Evolutionary conservation across 2,113 vertebrate species (phyloP), one percentile per base, ranked within the genome.

Genomic region (Macroglossus sobrinus): DNA sequence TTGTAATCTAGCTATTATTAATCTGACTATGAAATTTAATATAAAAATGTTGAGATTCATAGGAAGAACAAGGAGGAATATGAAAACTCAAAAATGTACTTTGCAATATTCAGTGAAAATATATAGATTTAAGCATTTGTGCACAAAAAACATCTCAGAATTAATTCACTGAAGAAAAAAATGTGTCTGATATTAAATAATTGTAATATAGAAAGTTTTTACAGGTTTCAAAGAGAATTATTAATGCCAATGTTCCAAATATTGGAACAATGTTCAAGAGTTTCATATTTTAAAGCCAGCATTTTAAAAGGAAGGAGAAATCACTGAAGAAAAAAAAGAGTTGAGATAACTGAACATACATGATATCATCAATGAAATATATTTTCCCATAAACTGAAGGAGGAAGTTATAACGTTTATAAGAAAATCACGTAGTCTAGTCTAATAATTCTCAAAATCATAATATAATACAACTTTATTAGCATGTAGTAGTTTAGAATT

Each of bases 11-110:
- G 47, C 35, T 91, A 55, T 88, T 33, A 75, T 45, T 68, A 78
- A 85, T 75, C 13, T 79, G 24, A n/a, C 6, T 18, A 79, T 38
- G 18, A 13, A 63, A 84, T 69, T 89, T 64, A 95, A 86, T 22
- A 93, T 33, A 16, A 71, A 95, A 90, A 59, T 66, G 47, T 22
- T 59, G 89, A 94, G 55, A 89, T 57, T 69, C 50, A 84, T 85
- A 76, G 50, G 18, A 68, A 92, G 61, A 94, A 59, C 26, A 95
- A 84, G 40, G 21, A 89, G 38, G 24, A 89, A 95, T 43, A 7
- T 45, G 66, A 79, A 89, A 95, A 53, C 5, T 38, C 75, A 87
- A 84, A 53, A 7, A 33, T 50, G 35, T 26, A 79, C 9, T 78
- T 92, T 90, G 64, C 21, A 95, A 69, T 13, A 2, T 7, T 88